phyloP scores from a whole-genome alignment of 2,888 invertebrate genomes.

The Drosophila nigricruria region DNA sequence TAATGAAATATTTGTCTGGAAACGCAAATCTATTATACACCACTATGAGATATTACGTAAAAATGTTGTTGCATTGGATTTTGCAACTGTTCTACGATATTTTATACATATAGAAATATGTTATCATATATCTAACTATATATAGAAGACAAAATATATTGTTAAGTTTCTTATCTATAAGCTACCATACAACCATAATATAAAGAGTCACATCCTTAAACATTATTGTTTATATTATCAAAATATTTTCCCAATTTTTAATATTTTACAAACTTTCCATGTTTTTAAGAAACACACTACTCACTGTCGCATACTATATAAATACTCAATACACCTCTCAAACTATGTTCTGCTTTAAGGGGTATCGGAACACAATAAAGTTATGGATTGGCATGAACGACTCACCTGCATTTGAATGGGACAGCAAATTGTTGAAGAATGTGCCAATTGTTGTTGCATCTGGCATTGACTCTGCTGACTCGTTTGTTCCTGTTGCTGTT shows the following conservation, averaged over 20 bases:
- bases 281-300: too few species aligned
- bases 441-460: conserved; percentile 84
- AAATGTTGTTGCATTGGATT: not conserved
- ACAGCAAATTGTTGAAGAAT: conserved; percentile 84
- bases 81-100: not conserved
- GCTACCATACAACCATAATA: too few species aligned
- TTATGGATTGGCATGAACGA: conserved; percentile 37
- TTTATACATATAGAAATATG: too few species aligned
- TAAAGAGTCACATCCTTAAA: too few species aligned
- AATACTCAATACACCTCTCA: conserved; percentile 9
- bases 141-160: too few species aligned
- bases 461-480: conserved; percentile 52
- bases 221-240: too few species aligned
- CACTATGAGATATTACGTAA: conserved; percentile 15
- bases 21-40: not conserved
- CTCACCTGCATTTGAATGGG: conserved; percentile 85
- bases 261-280: too few species aligned
- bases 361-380: conserved; percentile 26
- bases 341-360: not conserved
- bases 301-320: too few species aligned
- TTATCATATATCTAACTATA: too few species aligned
- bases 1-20: conserved; percentile 65
- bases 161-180: too few species aligned
- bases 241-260: too few species aligned
- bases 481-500: conserved; percentile 56